Evolutionary conservation across 2,113 vertebrate genomes (phyloP).

Genomic region (Etheostoma spectabile): DNA sequence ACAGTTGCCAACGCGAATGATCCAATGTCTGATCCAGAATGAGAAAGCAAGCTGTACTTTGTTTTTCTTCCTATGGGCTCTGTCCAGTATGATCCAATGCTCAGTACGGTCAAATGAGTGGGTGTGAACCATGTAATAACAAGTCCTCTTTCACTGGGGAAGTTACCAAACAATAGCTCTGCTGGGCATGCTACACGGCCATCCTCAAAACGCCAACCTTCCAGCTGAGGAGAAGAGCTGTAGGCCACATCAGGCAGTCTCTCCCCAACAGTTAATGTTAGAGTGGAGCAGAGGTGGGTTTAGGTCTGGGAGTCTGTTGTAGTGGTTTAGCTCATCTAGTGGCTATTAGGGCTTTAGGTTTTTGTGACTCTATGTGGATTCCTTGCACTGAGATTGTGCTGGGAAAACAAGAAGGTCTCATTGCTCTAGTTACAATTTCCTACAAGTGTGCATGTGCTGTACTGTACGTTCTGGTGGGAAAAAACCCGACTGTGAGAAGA

Average conservation of each 20-base stretch:
- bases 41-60: slow-evolving; percentile 28
- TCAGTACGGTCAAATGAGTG: slow-evolving; percentile 61
- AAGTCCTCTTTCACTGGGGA: slow-evolving; percentile 62
- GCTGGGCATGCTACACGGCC: slow-evolving; percentile 47
- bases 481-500: neutral
- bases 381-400: neutral
- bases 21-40: slow-evolving; percentile 48
- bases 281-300: neutral
- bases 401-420: neutral
- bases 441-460: neutral
- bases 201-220: slow-evolving; percentile 27
- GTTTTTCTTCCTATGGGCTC: slow-evolving; percentile 41
- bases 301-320: neutral
- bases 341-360: neutral
- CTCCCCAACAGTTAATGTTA: slow-evolving; percentile 3
- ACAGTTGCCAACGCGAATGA: slow-evolving; percentile 53
- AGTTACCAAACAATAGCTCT: slow-evolving; percentile 73
- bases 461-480: neutral
- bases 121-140: slow-evolving; percentile 72
- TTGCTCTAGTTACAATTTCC: neutral
- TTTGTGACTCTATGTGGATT: neutral
- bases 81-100: slow-evolving; percentile 54
- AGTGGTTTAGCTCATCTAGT: neutral
- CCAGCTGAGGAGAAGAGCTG: slow-evolving; percentile 14
- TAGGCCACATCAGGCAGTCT: slow-evolving; percentile 17